Conservation (phyloP, 2,888 invertebrate genomes). For the Hirtodrosophila alboralis region DNA sequence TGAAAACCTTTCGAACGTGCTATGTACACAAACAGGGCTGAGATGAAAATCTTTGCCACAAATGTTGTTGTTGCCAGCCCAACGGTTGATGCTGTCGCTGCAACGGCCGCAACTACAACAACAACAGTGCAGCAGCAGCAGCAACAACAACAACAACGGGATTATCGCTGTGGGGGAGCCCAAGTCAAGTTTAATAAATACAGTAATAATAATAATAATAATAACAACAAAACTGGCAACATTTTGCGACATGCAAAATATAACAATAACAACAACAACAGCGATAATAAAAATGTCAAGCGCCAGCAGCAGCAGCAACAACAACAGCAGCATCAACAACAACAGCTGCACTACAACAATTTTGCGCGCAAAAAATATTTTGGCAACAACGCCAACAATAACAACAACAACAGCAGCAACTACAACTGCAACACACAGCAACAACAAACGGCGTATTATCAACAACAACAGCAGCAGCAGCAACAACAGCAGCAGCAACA, state of each 20-base stretch:
- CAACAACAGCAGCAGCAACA: conserved; percentile 20
- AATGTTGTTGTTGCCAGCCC: conserved; percentile 45
- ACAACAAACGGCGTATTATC: conserved; percentile 40
- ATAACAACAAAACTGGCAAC: conserved; percentile 20
- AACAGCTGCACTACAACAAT: conserved; percentile 38
- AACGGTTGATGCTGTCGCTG: conserved; percentile 25
- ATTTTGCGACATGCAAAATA: conserved; percentile 28
- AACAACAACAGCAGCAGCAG: conserved; percentile 33
- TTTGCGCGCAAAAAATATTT: conserved; percentile 59
- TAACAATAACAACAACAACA: conserved; percentile 11
- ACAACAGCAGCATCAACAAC: conserved; percentile 37
- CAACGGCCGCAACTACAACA: conserved; percentile 19
- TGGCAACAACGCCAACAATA: conserved; percentile 39
- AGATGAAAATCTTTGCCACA: conserved; percentile 78
- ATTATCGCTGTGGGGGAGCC: conserved; percentile 52
- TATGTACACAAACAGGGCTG: conserved; percentile 56
- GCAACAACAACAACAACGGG: conserved; percentile 51
- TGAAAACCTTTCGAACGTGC: conserved; percentile 11
- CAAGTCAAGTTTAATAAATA: conserved; percentile 41
- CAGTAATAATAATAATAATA: conserved; percentile 39
- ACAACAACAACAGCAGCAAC: conserved; percentile 35
- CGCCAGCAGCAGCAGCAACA: conserved; percentile 35
- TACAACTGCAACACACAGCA: conserved; percentile 35
- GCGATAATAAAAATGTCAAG: conserved; percentile 42
- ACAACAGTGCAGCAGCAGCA: conserved; percentile 41